Percentiles rank a stretch among this genome's conserved stretches.
These are phyloP conservation scores for Deroptyus accipitrinus DNA, from an alignment of 2,113 vertebrate species.

Conservation along the genomic window DNA sequence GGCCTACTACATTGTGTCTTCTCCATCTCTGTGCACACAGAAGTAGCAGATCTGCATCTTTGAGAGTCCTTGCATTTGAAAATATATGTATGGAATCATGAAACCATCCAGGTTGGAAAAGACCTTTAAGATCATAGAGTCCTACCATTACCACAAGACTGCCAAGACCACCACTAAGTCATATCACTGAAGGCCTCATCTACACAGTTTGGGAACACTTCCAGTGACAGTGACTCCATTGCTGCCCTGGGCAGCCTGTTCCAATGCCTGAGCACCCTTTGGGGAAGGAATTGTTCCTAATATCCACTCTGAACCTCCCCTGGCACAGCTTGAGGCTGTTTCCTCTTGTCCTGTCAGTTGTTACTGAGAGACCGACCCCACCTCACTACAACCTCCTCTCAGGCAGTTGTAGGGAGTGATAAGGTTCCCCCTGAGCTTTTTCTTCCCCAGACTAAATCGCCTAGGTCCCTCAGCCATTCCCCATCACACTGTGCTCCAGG, in stretches of 20 bases:
- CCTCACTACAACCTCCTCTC: background rate
- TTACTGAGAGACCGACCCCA: background rate
- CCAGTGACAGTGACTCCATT: background rate
- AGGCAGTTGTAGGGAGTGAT: background rate
- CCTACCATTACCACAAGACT: background rate
- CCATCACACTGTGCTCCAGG: background rate
- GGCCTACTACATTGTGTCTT: background rate
- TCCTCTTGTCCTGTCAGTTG: background rate
- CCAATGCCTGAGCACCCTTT: background rate
- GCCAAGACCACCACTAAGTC: background rate
- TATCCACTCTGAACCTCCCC: background rate
- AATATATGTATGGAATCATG: fast-evolving
- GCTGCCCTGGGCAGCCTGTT: background rate
- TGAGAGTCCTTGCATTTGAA: background rate
- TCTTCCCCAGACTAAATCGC: background rate
- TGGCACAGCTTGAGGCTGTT: background rate
- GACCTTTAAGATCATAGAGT: background rate
- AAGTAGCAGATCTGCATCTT: background rate
- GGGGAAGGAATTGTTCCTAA: background rate
- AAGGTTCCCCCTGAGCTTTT: background rate
- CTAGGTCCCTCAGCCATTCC: background rate
- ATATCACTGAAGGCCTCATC: background rate
- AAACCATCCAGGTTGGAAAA: background rate
- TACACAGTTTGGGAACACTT: background rate
- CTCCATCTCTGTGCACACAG: background rate